Evolutionary conservation across 2,797 vertebrate genomes (phyloP), one percentile per base, ranked within the genome.

Genomic region (Sus cebifrons): DNA sequence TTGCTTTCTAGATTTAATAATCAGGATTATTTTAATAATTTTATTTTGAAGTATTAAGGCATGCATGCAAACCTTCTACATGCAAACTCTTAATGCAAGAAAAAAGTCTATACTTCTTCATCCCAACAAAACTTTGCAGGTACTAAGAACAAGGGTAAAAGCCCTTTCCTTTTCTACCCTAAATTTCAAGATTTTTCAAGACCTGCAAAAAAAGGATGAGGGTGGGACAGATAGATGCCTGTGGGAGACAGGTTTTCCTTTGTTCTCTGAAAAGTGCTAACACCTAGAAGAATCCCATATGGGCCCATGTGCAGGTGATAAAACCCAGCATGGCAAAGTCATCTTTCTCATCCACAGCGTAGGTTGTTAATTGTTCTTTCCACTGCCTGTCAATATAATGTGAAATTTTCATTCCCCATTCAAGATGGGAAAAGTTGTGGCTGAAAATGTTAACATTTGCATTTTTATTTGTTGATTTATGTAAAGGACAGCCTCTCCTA

Each of bases 391-490:
- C 99, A 99, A 99, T 99, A 98, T 98, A 98, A 98, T 98, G 99
- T 98, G 98, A 98, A 98, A 98, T 98, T 99, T 99, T 98, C 98
- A 99, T 99, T 98, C 98, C 97, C 98, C 97, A 98, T 98, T 98
- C 98, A 98, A 98, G 98, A 98, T 97, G 97, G 98, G 96, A 98
- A 98, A 99, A 98, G 98, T 99, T 99, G 98, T 99, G 98, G 98
- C 98, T 98, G 98, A 98, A 99, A 99, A 99, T 99, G 99, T 99
- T 99, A 99, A 99, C 99, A 99, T 99, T 99, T 99, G 99, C 99
- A 99, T 99, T 99, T 99, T 99, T 99, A 99, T 99, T 99, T 99
- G 99, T 99, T 99, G 99, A 99, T 99, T 99, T 99, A 99, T 99
- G 99, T 99, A 99, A 99, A 99, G 99, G 99, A 99, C 99, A 99